Evolutionary conservation across 1,140 invertebrate species (phyloP).

Genomic region (Archegozetes longisetosus): DNA sequence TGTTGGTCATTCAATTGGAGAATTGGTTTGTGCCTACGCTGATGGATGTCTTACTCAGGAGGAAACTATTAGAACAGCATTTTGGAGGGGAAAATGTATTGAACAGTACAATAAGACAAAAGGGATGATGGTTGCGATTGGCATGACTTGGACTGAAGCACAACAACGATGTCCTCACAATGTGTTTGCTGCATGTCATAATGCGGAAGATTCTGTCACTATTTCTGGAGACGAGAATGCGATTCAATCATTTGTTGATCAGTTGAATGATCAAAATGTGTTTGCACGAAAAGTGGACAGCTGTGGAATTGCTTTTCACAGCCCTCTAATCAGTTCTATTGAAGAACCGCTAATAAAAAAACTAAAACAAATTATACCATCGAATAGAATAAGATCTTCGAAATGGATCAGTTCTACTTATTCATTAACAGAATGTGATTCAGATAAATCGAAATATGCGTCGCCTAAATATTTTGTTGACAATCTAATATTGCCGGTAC

Average conservation of each 20-base stretch:
- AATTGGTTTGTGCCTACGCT: constrained; percentile 88
- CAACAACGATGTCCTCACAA: constrained; percentile 50
- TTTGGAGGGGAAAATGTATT: constrained; percentile 61
- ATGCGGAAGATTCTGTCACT: constrained; percentile 76
- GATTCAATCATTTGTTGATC: constrained; percentile 50
- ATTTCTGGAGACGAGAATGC: constrained; percentile 63
- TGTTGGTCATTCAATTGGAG: constrained; percentile 86
- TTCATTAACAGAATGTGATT: constrained; percentile 55
- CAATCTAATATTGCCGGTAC: constrained; percentile 45
- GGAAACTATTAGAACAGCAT: constrained; percentile 77
- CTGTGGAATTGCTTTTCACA: constrained; percentile 81
- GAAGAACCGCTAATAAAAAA: constrained; percentile 56
- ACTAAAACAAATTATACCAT: constrained; percentile 59
- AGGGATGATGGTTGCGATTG: constrained; percentile 65
- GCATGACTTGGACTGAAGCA: constrained; percentile 67
- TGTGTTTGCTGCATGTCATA: constrained; percentile 80
- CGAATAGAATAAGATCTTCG: constrained; percentile 51
- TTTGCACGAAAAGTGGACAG: constrained; percentile 78
- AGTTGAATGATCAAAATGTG: constrained; percentile 46
- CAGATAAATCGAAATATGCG: constrained; percentile 52
- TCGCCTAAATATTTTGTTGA: constrained; percentile 40
- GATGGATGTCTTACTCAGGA: constrained; percentile 81
- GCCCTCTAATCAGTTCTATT: constrained; percentile 67
- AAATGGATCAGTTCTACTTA: constrained; percentile 85
- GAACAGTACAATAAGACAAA: constrained; percentile 28